Evolutionary conservation across 2,113 vertebrate species (phyloP).

Genomic region (Cottus gobio): DNA sequence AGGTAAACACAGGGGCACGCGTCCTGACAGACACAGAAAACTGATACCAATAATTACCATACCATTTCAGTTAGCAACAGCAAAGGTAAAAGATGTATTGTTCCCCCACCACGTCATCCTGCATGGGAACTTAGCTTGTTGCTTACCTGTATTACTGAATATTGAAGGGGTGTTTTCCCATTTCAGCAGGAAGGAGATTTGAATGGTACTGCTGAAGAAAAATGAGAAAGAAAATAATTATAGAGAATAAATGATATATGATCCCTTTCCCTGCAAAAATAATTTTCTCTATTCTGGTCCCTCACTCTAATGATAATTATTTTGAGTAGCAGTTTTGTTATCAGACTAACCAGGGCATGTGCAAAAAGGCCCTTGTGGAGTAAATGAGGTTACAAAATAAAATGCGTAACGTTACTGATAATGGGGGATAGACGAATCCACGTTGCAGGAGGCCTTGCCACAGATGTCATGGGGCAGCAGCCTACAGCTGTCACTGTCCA

Average conservation of each 20-base stretch:
- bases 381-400: neutral
- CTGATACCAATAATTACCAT: constrained; percentile 5
- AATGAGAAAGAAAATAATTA: neutral
- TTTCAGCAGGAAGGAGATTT: constrained; percentile 60
- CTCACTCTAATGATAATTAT: neutral
- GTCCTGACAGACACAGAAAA: constrained; percentile 30
- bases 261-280: neutral
- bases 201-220: constrained; percentile 32
- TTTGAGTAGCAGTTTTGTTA: neutral
- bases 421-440: neutral
- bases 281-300: neutral
- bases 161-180: constrained; percentile 54
- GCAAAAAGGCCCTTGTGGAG: neutral
- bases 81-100: constrained; percentile 14
- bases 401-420: neutral
- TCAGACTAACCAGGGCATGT: neutral
- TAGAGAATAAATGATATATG: neutral
- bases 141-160: constrained; percentile 67
- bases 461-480: constrained; percentile 59
- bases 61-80: neutral
- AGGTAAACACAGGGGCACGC: neutral
- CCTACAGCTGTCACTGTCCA: constrained; percentile 76
- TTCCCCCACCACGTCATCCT: neutral
- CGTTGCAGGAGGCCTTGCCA: constrained; percentile 57
- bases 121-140: neutral